Evolutionary conservation across 2,888 invertebrate genomes (phyloP), one percentile per base, ranked within the genome.

Genomic region (Sacculina carcini): DNA sequence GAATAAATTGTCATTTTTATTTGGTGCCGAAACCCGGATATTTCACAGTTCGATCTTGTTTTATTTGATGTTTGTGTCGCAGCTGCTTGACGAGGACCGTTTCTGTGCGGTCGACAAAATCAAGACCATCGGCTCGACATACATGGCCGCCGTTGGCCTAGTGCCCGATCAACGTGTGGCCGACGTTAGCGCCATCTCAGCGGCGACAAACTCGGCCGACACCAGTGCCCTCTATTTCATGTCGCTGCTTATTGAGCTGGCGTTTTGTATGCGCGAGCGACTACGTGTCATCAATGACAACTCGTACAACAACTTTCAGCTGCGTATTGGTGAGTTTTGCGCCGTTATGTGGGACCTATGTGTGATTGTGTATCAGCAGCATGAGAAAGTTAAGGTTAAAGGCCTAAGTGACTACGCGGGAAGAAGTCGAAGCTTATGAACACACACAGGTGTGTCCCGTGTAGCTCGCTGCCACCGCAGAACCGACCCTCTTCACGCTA

Each of bases 121-220:
- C 58, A 89, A 89, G 70, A 89, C 87, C 0, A 82, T 86, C 7
- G 87, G 87, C 10, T 83, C 84, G 5, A 86, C 86, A 0, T 90
- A 86, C 65, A 87, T 89, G 86, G 85, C 83, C 1, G 86, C 86
- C 0, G 80, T 86, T 5, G 89, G 89, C 1, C 70, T 89, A 52
- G 82, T 84, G 65, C 87, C 87, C 1, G 83, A 85, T 61, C 71
- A 73, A 59, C 70, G 75, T 58, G 77, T 79, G 64, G 62, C 71
- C 14, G 77, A 80, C 60, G n/a, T n/a, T n/a, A n/a, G n/a, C n/a
- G n/a, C n/a, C n/a, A n/a, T n/a, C n/a, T n/a, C n/a, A 78, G 79
- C 50, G 59, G 59, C 23, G 67, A 69, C 51, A 75, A 75, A 58
- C 72, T 72, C 55, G 68, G 70, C 50, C 53, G 75, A 75, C 58